Evolutionary conservation across 2,797 vertebrate genomes (phyloP).

Genomic region (Australoheros facetus): DNA sequence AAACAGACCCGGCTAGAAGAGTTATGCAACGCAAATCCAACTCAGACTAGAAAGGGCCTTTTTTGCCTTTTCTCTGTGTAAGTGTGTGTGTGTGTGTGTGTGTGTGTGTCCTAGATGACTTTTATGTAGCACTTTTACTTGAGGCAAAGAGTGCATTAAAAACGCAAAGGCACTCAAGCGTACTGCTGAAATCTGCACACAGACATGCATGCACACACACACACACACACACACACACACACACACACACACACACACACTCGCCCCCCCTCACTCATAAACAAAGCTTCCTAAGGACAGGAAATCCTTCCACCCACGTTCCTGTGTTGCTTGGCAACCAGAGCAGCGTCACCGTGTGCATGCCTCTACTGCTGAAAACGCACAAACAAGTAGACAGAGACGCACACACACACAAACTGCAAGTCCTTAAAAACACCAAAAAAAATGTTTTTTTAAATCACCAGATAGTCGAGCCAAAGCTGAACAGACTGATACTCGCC

Average conservation of each 20-base stretch:
- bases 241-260: conserved; percentile 6
- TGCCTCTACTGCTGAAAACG: conserved; percentile 59
- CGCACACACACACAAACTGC: conserved; percentile 14
- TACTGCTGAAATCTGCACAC: conserved; percentile 48
- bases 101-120: conserved; percentile 56
- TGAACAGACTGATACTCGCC: conserved; percentile 42
- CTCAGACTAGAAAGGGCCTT: conserved; percentile 47
- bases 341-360: conserved; percentile 76
- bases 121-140: conserved; percentile 55
- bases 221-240: background rate
- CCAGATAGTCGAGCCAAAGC: conserved; percentile 34
- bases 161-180: conserved; percentile 56
- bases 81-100: conserved; percentile 7
- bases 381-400: conserved; percentile 19
- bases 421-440: conserved; percentile 48
- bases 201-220: conserved; percentile 23
- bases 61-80: conserved; percentile 18
- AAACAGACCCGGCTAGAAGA: conserved; percentile 43
- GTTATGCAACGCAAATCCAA: conserved; percentile 70
- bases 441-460: background rate
- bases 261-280: conserved; percentile 49
- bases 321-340: conserved; percentile 75
- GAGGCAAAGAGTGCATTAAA: conserved; percentile 65
- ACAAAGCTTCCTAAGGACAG: conserved; percentile 85
- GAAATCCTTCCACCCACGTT: conserved; percentile 85